These are phyloP conservation scores for Stomatorhinus ivindoensis DNA, from an alignment of 2,113 vertebrate species.

Conservation along the genomic window DNA sequence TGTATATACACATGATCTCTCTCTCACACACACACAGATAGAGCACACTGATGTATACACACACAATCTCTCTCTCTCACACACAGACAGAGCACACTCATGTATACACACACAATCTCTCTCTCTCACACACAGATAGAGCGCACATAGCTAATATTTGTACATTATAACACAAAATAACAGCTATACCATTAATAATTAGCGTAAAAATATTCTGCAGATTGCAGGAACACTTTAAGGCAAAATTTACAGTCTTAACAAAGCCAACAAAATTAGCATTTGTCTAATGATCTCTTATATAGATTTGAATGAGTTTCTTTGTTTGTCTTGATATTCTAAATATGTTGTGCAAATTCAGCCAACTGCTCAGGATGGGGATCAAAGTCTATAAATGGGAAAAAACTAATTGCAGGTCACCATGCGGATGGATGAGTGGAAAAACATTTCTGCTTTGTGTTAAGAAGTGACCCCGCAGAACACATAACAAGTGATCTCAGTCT, in stretches of 20 bases:
- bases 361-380: neutral
- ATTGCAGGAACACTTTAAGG: neutral
- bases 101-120: neutral
- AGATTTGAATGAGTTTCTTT: neutral
- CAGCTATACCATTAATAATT: neutral
- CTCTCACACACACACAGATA: no score
- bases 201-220: neutral
- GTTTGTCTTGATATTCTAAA: neutral
- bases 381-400: neutral
- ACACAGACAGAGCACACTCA: neutral
- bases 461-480: neutral
- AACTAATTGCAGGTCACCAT: neutral
- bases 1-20: no score
- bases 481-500: neutral
- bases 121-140: neutral
- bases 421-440: neutral
- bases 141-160: neutral
- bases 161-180: neutral
- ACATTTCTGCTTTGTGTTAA: neutral
- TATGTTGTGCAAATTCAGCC: neutral
- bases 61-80: no score
- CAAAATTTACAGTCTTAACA: neutral
- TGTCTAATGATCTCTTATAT: neutral
- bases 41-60: no score
- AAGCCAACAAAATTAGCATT: neutral